Base-by-base conservation (phyloP, 37 sponge, comb jelly and placozoan genomes). In the Ianthella basta region DNA sequence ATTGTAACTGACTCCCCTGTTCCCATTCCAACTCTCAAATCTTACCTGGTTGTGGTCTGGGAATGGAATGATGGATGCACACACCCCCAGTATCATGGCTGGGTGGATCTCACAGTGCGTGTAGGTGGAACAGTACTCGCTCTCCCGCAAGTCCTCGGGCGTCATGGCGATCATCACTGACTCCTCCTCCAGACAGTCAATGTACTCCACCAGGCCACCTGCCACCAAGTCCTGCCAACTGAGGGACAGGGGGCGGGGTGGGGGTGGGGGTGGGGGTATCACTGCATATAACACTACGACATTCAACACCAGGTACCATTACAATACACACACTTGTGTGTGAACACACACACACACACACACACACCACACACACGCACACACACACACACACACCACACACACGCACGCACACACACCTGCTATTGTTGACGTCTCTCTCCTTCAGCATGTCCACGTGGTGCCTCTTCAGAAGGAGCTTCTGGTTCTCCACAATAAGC, bases 71-170 rank as follows among this genome's bases (percentile, higher is more conserved):
- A 98, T 98, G 72, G 92, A 91, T 57, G 95, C 98, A 92, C 98
- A 98, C 67, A 96, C 96, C 61, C 99, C 99, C 32, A 99, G 86
- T n/a, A 99, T 97, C 99, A 99, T 99, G 65, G 96, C 89, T 15
- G 99, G 99, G 84, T 99, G 99, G 79, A 99, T 97, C 88, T 99
- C 99, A 55, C 98, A 99, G 91, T 99, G 99, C 24, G 99, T 97
- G 91, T 97, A 99, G 13, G 99, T 99, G 73, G 96, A 91, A 80
- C 96, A 99, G 86, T 99, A 99, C 34, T 83, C 86, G 29, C 63
- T 54, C 18, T 90, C 92, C 44, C 87, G 67, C 15, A 99, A 88
- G 69, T 99, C 94, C 33, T 99, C 99, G 13, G 99, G 99, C 21
- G 89, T 86, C 99, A 99, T 99, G 18, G 99, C 99, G 27, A 99